phyloP scores from a whole-genome alignment of 2,797 vertebrate species.

The Staurois parvus region DNA sequence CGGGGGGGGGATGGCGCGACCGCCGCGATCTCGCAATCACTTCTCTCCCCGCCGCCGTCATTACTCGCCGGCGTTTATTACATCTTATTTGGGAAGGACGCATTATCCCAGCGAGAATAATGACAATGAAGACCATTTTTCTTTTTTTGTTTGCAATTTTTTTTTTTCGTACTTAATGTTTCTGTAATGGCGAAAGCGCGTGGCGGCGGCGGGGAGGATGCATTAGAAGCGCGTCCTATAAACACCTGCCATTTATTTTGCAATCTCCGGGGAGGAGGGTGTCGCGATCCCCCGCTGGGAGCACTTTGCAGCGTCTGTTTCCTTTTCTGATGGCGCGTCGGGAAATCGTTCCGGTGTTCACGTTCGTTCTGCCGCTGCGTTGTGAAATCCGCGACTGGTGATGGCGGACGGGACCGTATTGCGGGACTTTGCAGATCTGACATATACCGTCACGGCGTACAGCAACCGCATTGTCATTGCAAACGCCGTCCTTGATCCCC shows the following conservation, averaged over 20 bases:
- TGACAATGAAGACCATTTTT: constrained; percentile 2
- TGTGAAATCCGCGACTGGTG: no score
- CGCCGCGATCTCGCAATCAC: background rate
- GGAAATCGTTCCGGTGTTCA: no score
- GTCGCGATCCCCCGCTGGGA: constrained; percentile 12
- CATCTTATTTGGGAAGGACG: background rate
- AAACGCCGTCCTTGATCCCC: no score
- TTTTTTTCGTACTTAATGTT: constrained; percentile 12
- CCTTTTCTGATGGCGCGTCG: no score
- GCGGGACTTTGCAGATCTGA: no score
- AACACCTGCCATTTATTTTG: constrained; percentile 37
- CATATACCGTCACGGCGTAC: no score
- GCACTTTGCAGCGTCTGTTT: background rate
- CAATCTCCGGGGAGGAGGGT: background rate
- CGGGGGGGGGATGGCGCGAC: background rate
- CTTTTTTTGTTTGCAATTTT: background rate
- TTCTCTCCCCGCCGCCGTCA: background rate
- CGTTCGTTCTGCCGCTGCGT: no score
- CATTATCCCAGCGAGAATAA: constrained; percentile 27
- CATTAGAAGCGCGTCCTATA: background rate
- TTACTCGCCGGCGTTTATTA: background rate
- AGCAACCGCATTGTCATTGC: no score
- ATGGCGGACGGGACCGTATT: no score
- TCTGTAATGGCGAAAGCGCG: constrained; percentile 4
- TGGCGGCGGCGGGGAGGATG: background rate